Evolutionary conservation across 2,113 vertebrate species (phyloP).

Genomic region (Lipophrys pholis): DNA sequence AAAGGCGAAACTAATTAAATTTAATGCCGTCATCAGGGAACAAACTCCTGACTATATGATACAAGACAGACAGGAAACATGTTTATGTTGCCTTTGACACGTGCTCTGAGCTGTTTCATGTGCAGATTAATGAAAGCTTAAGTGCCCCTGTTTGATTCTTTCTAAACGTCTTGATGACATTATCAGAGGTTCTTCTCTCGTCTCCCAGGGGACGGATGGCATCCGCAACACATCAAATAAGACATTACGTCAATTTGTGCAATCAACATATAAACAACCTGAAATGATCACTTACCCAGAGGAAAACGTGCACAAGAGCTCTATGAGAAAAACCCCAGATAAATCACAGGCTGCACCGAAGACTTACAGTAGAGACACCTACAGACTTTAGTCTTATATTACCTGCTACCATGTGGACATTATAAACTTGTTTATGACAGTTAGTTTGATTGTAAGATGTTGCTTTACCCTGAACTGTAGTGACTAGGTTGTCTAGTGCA

Average conservation of each 20-base stretch:
- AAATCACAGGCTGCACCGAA: constrained; percentile 16
- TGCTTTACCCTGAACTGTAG: too few relatives aligned
- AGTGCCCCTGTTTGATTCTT: constrained; percentile 53
- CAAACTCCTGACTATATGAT: constrained; percentile 1
- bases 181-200: constrained; percentile 45
- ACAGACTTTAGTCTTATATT: too few relatives aligned
- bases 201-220: constrained; percentile 45
- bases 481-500: too few relatives aligned
- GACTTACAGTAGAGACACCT: not conserved
- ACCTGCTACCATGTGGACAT: too few relatives aligned
- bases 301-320: constrained; percentile 6
- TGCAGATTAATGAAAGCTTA: constrained; percentile 49
- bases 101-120: constrained; percentile 26
- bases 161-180: constrained; percentile 42
- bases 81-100: constrained; percentile 18
- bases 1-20: constrained; percentile 20
- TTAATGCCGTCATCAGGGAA: constrained; percentile 17
- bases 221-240: constrained; percentile 51
- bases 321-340: not conserved
- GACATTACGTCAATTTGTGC: constrained; percentile 33
- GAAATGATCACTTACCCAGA: constrained; percentile 25
- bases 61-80: constrained; percentile 19
- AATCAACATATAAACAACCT: constrained; percentile 23
- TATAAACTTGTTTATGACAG: too few relatives aligned
- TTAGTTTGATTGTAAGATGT: too few relatives aligned